phyloP scores from a whole-genome alignment of 2,113 vertebrate genomes.

The Saimiri boliviensis region DNA sequence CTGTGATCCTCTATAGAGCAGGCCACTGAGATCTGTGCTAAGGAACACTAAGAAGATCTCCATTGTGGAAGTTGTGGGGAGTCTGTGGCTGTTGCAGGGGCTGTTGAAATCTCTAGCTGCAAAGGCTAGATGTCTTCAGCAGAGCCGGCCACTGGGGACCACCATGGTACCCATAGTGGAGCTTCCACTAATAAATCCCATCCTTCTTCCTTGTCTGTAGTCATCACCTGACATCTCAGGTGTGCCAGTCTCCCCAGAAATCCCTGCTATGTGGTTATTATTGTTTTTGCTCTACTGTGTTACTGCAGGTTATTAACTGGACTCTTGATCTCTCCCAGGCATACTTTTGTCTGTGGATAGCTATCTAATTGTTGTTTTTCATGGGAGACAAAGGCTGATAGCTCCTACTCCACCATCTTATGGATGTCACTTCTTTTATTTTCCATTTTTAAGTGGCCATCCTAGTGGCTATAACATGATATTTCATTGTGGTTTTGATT shows the following conservation, averaged over 20 bases:
- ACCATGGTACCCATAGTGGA: not conserved
- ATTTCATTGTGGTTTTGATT: not conserved
- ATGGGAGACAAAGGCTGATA: not conserved
- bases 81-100: not conserved
- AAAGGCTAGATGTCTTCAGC: not conserved
- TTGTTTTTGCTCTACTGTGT: not conserved
- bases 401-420: not conserved
- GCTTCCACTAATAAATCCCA: not conserved
- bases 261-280: rapidly evolving
- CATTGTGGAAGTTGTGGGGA: not conserved
- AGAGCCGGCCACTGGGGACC: not conserved
- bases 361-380: not conserved
- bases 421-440: not conserved
- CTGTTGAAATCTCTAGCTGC: not conserved
- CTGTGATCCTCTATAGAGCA: not conserved
- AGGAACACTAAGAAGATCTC: not conserved
- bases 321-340: no score
- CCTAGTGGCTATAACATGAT: not conserved
- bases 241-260: not conserved
- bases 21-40: no score
- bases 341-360: not conserved
- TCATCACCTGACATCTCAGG: not conserved
- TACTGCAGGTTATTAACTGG: not conserved
- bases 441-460: not conserved
- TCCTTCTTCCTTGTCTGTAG: not conserved